Conservation (phyloP, 2,888 invertebrate genomes). For the Dendrolimus houi region DNA sequence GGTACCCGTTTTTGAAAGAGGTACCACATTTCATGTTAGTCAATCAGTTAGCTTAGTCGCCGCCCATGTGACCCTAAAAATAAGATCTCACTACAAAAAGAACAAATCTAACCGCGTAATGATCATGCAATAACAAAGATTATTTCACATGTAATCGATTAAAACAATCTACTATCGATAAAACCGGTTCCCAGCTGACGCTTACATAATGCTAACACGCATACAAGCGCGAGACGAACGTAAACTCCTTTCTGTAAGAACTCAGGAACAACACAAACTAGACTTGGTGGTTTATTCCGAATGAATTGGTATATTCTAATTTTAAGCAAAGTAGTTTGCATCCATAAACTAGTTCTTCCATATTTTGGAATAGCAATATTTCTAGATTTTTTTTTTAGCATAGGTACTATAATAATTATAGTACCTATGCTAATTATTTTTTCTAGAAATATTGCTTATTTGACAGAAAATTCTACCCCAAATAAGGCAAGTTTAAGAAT, state of each 20-base stretch:
- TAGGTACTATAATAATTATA: too few relatives aligned
- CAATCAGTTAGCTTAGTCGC: too few relatives aligned
- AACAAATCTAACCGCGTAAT: not conserved
- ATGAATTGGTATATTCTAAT: not conserved
- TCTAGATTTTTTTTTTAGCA: too few relatives aligned
- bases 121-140: not conserved
- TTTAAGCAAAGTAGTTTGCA: not conserved
- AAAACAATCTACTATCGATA: not conserved
- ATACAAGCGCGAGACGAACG: not conserved
- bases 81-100: too few relatives aligned
- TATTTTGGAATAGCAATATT: too few relatives aligned
- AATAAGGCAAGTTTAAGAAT: not conserved
- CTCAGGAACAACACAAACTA: not conserved
- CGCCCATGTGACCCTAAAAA: too few relatives aligned
- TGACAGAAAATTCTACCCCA: too few relatives aligned
- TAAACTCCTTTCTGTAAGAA: not conserved
- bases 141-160: not conserved
- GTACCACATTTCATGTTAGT: too few relatives aligned
- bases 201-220: constrained; percentile 15
- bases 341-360: not conserved
- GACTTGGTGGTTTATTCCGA: not conserved
- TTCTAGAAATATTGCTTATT: too few relatives aligned
- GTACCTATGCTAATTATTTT: too few relatives aligned
- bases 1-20: too few relatives aligned
- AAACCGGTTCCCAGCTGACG: not conserved